Percentiles rank a stretch among this genome's conserved stretches.
Conservation (phyloP, 35 echinoderm and acorn worm species). For the Heliocidaris erythrogramma region DNA sequence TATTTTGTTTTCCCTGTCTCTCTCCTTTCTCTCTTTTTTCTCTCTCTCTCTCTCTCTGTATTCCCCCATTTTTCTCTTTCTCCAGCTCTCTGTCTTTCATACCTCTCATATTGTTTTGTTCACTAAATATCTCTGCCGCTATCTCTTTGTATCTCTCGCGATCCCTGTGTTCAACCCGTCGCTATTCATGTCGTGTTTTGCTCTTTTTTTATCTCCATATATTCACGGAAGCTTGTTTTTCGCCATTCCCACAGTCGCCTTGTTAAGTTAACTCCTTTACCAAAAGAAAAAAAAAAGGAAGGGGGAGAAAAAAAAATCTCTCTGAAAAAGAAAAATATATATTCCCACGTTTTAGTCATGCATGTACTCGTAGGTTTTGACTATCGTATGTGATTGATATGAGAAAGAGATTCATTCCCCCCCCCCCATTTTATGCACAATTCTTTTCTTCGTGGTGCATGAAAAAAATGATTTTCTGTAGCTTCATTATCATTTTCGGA, state of each 20-base stretch:
- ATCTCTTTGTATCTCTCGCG: background rate
- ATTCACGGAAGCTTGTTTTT: background rate
- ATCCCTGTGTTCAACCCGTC: background rate
- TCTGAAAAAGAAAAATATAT: background rate
- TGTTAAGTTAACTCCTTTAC: background rate
- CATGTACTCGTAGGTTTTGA: too few species aligned
- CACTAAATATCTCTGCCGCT: background rate
- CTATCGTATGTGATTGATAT: background rate
- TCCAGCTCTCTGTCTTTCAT: background rate
- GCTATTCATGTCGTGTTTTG: background rate
- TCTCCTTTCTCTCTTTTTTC: too few species aligned
- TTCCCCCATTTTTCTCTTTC: background rate
- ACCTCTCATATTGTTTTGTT: background rate
- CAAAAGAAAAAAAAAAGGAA: background rate
- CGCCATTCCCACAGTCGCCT: background rate
- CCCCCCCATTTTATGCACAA: too few species aligned
- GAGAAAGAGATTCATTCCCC: too few species aligned
- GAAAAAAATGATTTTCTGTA: too few species aligned
- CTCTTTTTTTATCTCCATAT: background rate
- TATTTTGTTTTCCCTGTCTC: too few species aligned
- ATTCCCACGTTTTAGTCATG: background rate
- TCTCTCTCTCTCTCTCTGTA: too few species aligned
- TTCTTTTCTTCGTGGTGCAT: too few species aligned
- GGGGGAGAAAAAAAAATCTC: background rate
- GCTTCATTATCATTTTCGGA: too few species aligned